Base-by-base conservation (phyloP, 1,140 invertebrate genomes). In the Wiebesia pumilae region DNA sequence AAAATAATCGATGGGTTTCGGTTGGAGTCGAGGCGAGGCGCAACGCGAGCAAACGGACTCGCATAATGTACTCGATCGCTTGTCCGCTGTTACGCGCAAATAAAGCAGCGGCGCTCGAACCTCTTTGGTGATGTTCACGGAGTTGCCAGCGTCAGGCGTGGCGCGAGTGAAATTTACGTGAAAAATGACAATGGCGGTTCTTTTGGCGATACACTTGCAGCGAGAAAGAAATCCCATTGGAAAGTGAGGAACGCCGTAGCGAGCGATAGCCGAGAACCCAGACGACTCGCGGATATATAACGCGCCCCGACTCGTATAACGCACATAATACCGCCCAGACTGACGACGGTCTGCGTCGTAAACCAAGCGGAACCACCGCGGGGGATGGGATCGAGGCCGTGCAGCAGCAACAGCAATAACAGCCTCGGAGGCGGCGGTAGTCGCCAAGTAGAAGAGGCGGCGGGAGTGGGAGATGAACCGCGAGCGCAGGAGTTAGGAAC, bases 281-380 rank as follows among this genome's bases (percentile, higher is more conserved):
- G 91, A 92, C 91, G 88, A 88, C 1, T 62, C 19, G 88, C 88
- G 88, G 89, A 90, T 91, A 90, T 91, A 90, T 38, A 86, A 51
- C 51, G 81, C 81, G 83, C 81, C n/a, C 2, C 54, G 79, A 73
- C 87, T 91, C 91, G 90, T 92, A 92, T 92, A 92, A 91, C 90
- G 90, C 89, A 89, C 89, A 91, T 91, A 92, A 92, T 91, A 90
- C 89, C 88, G 82, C 38, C 89, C 91, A 91, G 91, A 91, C 91
- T 90, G 91, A 90, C 92, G 90, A 91, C 92, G 90, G 92, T 91
- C 90, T 88, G 86, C 84, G 82, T 89, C 90, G 86, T 90, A 89
- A 90, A 90, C 87, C 89, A 85, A 85, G 86, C 89, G 81, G 88
- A 88, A 88, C 87, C 83, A 83, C 73, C 51, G 9, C 38, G 80